Evolutionary conservation across 2,888 invertebrate species (phyloP).

Genomic region (Resseliella maxima): DNA sequence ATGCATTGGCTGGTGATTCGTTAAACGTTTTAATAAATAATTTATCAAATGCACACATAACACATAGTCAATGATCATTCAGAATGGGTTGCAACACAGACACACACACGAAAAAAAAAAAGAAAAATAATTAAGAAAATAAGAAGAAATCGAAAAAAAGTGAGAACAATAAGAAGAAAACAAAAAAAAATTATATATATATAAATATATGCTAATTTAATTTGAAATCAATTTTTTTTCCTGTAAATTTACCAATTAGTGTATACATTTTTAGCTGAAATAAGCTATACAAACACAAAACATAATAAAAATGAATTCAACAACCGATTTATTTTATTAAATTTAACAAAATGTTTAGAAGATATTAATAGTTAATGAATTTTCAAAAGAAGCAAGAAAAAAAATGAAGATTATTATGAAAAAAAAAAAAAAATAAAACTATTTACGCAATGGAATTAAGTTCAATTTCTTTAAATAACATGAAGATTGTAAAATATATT

Average conservation of each 20-base stretch:
- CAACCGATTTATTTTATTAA: constrained; percentile 13
- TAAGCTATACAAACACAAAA: not conserved
- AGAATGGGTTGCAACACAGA: too few species aligned
- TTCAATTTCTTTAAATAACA: not conserved
- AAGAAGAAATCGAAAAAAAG: not conserved
- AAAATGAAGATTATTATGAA: not conserved
- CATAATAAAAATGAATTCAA: not conserved
- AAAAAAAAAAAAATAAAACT: not conserved
- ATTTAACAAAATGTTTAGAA: not conserved
- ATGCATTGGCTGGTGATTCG: too few species aligned
- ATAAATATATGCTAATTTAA: not conserved
- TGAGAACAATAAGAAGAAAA: not conserved
- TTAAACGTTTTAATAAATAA: too few species aligned
- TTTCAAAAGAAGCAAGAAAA: too few species aligned
- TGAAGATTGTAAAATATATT: not conserved
- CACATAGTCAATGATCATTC: too few species aligned
- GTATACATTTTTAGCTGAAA: not conserved
- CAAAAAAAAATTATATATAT: not conserved
- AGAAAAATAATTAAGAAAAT: too few species aligned
- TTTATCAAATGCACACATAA: too few species aligned
- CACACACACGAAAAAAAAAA: too few species aligned
- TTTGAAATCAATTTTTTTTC: not conserved
- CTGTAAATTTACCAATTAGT: not conserved
- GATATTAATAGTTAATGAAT: not conserved
- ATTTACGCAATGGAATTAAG: not conserved